Evolutionary conservation across 2,797 vertebrate genomes (phyloP), one percentile per base, ranked within the genome.

Genomic region (Myioborus melanocephalus): DNA sequence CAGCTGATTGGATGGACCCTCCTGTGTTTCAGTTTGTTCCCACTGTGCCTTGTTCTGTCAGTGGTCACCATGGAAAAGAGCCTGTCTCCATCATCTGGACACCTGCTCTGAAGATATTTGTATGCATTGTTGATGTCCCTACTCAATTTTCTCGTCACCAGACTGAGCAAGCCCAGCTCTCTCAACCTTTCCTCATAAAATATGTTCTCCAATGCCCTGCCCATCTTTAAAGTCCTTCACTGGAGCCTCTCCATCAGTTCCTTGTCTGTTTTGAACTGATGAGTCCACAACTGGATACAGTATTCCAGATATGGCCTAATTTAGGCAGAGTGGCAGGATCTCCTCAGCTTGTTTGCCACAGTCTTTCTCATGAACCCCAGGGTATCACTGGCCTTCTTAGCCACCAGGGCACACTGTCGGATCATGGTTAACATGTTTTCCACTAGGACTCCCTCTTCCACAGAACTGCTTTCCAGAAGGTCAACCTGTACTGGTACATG

Each of bases 351-450:
- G 8, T 6, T 66, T 14, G 18, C n/a, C 70, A 26, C 26, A 32
- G 52, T 18, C 27, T 13, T 50, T 22, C 32, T 57, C 26, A 43
- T 5, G 32, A 49, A 19, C 12, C 8, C 22, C 27, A n/a, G 27
- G 22, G 14, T 12, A 35, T 35, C 44, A 35, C 14, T n/a, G n/a
- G 22, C 9, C 32, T 49, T 21, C 32, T 35, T 65, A 32, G 49
- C 4, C 32, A 35, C 26, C 27, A 57, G 18, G 9, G 9, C 5
- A 23, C 0, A 1, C 37, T 57, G 17, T 24, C 43, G 35, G 26
- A 35, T 32, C 6, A 12, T 14, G 21, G 2, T 50, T 41, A 30
- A 59, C 34, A 27, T 56, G 6, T 22, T 41, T 34, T 43, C 22
- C 4, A 8, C 18, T 37, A 49, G 43, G 35, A 41, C 21, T 27